Percentiles rank a stretch among this genome's conserved stretches.
Evolutionary conservation across 2,888 invertebrate species (phyloP).

Genomic region (Lithophane semibrunnea): DNA sequence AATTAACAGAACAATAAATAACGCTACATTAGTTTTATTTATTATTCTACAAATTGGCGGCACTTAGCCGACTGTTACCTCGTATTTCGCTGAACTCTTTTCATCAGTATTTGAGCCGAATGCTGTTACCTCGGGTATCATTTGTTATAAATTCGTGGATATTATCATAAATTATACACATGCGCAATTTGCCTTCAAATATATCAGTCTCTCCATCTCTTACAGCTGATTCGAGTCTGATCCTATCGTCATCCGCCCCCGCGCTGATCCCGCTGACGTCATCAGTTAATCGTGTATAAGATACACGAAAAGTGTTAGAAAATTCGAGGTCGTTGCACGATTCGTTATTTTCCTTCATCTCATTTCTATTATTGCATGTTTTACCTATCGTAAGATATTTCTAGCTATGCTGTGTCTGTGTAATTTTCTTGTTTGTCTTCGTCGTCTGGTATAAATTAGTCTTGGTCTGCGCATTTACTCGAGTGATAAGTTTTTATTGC

Average conservation of each 20-base stretch:
- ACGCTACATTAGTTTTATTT: conserved; percentile 27
- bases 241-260: conserved; percentile 71
- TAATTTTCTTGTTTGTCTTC: conserved; percentile 40
- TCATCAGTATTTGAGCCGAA: conserved; percentile 35
- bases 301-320: conserved; percentile 65
- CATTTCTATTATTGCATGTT: conserved; percentile 64
- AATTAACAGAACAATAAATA: conserved; percentile 37
- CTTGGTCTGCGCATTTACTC: conserved; percentile 40
- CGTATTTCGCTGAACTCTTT: conserved; percentile 20
- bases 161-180: conserved; percentile 55
- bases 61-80: conserved; percentile 4
- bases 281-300: conserved; percentile 61
- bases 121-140: conserved; percentile 33
- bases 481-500: conserved; percentile 44
- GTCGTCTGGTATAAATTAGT: conserved; percentile 49
- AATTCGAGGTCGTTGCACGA: conserved; percentile 75
- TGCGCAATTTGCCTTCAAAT: conserved; percentile 58
- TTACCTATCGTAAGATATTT: conserved; percentile 55
- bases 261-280: conserved; percentile 67
- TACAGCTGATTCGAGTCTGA: conserved; percentile 71
- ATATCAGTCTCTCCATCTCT: conserved; percentile 54
- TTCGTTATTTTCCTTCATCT: conserved; percentile 52
- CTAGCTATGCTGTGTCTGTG: conserved; percentile 43
- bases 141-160: conserved; percentile 55
- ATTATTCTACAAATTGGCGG: conserved; percentile 31